Base-by-base conservation (phyloP, 2,113 vertebrate genomes). In the Sebastes schlegelii region DNA sequence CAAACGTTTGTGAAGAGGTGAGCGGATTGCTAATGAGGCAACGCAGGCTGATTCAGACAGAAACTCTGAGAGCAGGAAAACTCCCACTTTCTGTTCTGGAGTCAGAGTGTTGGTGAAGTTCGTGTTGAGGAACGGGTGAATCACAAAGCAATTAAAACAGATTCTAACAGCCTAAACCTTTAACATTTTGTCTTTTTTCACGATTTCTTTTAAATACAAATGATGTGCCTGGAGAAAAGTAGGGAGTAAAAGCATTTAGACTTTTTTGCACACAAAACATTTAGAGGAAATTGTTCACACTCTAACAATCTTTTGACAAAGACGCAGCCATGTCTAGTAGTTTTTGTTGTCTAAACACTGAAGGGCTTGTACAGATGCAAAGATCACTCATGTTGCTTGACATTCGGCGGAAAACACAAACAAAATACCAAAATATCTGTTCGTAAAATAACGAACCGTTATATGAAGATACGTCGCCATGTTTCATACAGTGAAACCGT, bases 11-110 rank as follows among this genome's bases (percentile, higher is more conserved):
- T 61, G 42, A 72, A 58, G 75, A 87, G 84, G 80, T 81, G 75
- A 82, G 19, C 43, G 6, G 85, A 85, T 86, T 90, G 73, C 73
- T 89, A 89, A 93, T 90, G 88, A 90, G 80, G 67, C 67, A 68
- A 79, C 57, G 62, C 23, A 0, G 62, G 19, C 63, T 55, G 71
- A 76, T 77, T 84, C 55, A 55, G 51, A 77, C 62, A 87, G 17
- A 66, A 34, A 67, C 69, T 82, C 72, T 17, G 79, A 76, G 42
- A 72, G 52, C 0, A 57, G 51, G 46, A 86, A 78, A 63, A 66
- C 70, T 17, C 21, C 14, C n/a, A 62, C 75, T 67, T 77, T 63
- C 14, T 54, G 54, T 42, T 23, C 57, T 16, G 10, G 52, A 80
- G 76, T 83, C 76, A 61, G 60, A 40, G 65, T 9, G 52, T 42